Conservation (phyloP, 2,113 vertebrate genomes). For the Zosterops japonicus region DNA sequence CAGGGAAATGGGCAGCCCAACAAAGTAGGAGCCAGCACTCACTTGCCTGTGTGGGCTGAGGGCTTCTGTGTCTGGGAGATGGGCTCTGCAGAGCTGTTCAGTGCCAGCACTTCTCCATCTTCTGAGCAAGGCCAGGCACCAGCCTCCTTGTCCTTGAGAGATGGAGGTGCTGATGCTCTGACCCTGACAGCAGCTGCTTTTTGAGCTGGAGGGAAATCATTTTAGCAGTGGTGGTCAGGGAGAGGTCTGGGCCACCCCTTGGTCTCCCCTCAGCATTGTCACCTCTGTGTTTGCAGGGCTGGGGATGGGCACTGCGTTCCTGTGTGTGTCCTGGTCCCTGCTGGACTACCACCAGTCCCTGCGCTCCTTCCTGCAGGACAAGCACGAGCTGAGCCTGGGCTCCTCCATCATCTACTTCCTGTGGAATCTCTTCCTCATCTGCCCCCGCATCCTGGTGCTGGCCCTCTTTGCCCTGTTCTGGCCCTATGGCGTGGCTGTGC, state of each 20-base stretch:
- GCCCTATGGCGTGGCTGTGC: constrained; percentile 68
- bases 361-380: constrained; percentile 86
- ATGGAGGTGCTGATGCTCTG: neutral
- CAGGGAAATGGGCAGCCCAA: neutral
- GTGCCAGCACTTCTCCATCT: fast-evolving
- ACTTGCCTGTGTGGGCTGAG: neutral
- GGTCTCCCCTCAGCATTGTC: neutral
- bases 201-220: fast-evolving
- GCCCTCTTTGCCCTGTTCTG: constrained; percentile 85
- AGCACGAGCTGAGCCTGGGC: constrained; percentile 70
- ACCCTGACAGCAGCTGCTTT: neutral
- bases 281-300: constrained; percentile 73
- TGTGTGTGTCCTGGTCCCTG: constrained; percentile 90
- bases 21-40: fast-evolving
- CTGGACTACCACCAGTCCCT: constrained; percentile 92
- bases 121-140: neutral
- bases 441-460: constrained; percentile 79
- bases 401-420: constrained; percentile 86
- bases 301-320: constrained; percentile 78
- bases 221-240: neutral
- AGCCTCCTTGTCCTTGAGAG: neutral
- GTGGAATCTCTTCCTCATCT: constrained; percentile 92
- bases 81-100: fast-evolving
- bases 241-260: neutral
- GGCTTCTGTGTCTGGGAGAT: neutral